Percentiles rank a stretch among this genome's conserved stretches.
These are phyloP conservation scores for Eulimnadia texana DNA, from an alignment of 1,140 invertebrate species.

Conservation along the genomic window DNA sequence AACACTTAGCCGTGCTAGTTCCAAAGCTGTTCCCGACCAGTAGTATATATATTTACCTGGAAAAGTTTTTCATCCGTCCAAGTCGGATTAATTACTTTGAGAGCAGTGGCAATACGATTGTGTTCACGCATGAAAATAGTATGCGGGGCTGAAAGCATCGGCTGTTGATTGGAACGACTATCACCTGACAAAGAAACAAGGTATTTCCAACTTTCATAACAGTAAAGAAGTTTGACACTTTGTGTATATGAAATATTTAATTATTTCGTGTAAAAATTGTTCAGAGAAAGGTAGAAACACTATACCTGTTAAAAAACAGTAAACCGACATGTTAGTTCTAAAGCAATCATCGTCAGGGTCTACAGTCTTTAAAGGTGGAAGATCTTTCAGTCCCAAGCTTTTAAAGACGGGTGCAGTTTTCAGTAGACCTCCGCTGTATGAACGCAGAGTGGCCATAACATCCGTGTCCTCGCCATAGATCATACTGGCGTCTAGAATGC, in stretches of 20 bases:
- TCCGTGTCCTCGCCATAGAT: conserved; percentile 36
- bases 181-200: conserved; percentile 31
- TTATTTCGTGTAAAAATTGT: too few relatives aligned
- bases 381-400: conserved; percentile 32
- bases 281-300: too few relatives aligned
- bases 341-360: conserved; percentile 39
- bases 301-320: conserved; percentile 38
- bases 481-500: conserved; percentile 36
- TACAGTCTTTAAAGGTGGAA: conserved; percentile 35
- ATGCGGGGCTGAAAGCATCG: conserved; percentile 45
- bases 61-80: conserved; percentile 40
- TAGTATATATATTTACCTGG: too few relatives aligned
- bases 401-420: conserved; percentile 30
- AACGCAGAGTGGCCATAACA: conserved; percentile 35
- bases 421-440: conserved; percentile 32
- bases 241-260: too few relatives aligned
- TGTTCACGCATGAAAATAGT: conserved; percentile 35
- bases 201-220: not conserved
- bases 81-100: conserved; percentile 34
- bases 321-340: conserved; percentile 30
- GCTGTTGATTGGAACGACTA: conserved; percentile 37
- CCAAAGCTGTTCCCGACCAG: too few relatives aligned
- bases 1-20: too few relatives aligned
- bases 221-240: not conserved
- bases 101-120: conserved; percentile 32